Conservation (phyloP, 2,113 vertebrate genomes). For the Neotoma lepida region DNA sequence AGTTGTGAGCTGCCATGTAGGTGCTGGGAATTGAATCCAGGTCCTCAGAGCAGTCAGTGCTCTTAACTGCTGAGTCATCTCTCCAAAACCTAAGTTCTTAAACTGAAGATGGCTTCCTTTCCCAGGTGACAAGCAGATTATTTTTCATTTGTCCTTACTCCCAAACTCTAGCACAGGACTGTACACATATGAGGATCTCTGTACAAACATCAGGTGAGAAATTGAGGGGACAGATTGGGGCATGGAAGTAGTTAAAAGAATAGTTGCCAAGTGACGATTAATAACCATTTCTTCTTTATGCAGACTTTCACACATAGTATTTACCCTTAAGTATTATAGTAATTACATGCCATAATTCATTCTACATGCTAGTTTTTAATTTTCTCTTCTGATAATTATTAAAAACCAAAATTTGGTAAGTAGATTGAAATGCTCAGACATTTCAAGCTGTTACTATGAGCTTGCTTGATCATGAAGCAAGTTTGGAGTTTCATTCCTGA, state of each 20-base stretch:
- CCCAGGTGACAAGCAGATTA: background rate
- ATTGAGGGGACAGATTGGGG: background rate
- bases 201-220: background rate
- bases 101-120: background rate
- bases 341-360: background rate
- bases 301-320: background rate
- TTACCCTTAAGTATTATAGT: background rate
- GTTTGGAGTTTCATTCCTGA: background rate
- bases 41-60: background rate
- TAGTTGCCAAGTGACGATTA: background rate
- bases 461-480: background rate
- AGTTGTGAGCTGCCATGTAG: background rate
- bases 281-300: background rate
- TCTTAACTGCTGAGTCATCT: background rate
- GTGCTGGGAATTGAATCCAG: background rate
- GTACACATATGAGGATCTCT: background rate
- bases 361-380: background rate
- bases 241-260: background rate
- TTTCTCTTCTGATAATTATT: background rate
- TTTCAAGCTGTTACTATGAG: background rate
- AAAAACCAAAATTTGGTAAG: background rate
- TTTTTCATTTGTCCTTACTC: background rate
- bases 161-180: background rate
- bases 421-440: background rate
- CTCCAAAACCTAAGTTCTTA: background rate